phyloP scores from a whole-genome alignment of 1,140 invertebrate species.

The Anoplophora glabripennis region DNA sequence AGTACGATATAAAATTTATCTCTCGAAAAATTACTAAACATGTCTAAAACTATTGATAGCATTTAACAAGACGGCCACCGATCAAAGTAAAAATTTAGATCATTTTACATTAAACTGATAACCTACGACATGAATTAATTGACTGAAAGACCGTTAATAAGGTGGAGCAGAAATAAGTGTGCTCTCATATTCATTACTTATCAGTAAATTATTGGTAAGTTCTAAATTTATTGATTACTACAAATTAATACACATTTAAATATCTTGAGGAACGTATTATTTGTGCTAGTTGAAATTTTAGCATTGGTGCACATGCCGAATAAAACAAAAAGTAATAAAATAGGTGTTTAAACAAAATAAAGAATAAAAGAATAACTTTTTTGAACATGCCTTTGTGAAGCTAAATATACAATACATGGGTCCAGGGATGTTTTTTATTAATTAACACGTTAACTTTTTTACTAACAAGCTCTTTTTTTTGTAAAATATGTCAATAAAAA shows the following conservation, averaged over 20 bases:
- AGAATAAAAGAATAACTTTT: no score
- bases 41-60: no score
- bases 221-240: constrained; percentile 1
- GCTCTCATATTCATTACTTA: not conserved
- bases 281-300: no score
- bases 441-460: no score
- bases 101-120: not conserved
- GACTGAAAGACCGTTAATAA: not conserved
- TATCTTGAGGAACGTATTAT: not conserved
- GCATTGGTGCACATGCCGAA: no score
- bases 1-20: not conserved
- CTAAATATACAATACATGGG: no score
- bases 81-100: not conserved
- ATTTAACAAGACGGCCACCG: not conserved
- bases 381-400: no score
- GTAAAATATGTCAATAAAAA: no score
- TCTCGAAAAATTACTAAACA: constrained; percentile 11
- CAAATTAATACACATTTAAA: constrained; percentile 2
- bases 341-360: constrained; percentile 11
- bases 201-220: constrained; percentile 1
- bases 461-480: no score
- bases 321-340: no score
- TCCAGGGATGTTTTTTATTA: no score
- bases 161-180: not conserved
- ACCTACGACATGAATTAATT: not conserved